A percentile compares a stretch with the other conserved stretches of the same genome.
These are phyloP conservation scores for Mesodorylaimus sp. DNA, from an alignment of 2,888 invertebrate species.

Conservation along the genomic window DNA sequence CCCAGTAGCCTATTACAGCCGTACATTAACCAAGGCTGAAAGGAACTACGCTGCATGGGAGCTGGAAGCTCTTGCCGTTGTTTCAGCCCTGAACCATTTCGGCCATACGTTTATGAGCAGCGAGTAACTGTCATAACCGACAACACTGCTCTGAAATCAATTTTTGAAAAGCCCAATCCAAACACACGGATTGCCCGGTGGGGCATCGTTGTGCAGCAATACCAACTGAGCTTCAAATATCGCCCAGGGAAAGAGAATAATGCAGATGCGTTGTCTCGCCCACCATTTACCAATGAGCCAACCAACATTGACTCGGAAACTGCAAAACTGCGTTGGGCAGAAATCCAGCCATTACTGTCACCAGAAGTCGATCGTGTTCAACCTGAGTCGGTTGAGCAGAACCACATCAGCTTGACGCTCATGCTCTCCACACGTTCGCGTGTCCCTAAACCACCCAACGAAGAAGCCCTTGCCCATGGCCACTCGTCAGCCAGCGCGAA, in stretches of 20 bases:
- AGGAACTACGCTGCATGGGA: conserved; percentile 1
- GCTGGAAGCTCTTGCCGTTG: conserved; percentile 4
- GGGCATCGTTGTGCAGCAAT: conserved; percentile 19
- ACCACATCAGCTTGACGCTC: too few species aligned
- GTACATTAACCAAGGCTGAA: background rate
- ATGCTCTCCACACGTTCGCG: too few species aligned
- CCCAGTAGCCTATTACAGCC: conserved; percentile 3
- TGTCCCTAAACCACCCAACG: too few species aligned
- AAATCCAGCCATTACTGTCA: too few species aligned
- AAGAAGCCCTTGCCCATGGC: too few species aligned
- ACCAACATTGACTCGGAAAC: too few species aligned
- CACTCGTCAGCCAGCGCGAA: too few species aligned
- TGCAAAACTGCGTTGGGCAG: too few species aligned
- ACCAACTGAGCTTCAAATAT: conserved; percentile 28
- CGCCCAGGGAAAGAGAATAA: conserved; percentile 28
- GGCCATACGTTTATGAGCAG: background rate
- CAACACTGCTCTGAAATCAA: background rate
- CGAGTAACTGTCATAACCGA: background rate
- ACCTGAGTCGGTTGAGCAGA: too few species aligned
- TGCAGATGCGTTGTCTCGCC: conserved; percentile 30
- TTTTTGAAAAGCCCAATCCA: background rate
- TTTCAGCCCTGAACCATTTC: conserved; percentile 1
- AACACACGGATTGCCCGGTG: background rate
- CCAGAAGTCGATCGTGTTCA: too few species aligned
- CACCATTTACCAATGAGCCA: too few species aligned